These are phyloP conservation scores for Steatornis caripensis DNA, from an alignment of 2,113 vertebrate genomes.

Conservation along the genomic window DNA sequence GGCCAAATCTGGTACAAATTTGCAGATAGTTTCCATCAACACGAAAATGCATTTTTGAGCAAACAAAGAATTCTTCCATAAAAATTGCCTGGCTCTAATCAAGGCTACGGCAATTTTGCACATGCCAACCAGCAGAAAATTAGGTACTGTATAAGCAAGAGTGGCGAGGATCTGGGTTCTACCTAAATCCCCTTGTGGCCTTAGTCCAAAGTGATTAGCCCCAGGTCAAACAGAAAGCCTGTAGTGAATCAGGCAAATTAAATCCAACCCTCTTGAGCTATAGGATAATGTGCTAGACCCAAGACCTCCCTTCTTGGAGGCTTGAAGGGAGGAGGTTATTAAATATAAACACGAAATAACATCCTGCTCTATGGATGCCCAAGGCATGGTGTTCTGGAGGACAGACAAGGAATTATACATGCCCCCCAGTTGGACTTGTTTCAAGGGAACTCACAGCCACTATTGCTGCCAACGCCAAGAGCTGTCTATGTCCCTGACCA, in stretches of 20 bases:
- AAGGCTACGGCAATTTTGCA: slow-evolving; percentile 38
- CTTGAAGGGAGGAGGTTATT: slow-evolving; percentile 1
- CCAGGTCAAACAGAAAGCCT: slow-evolving; percentile 47
- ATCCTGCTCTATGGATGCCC: not conserved
- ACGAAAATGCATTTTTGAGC: slow-evolving; percentile 50
- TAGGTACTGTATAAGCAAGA: slow-evolving; percentile 52
- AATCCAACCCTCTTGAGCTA: slow-evolving; percentile 48
- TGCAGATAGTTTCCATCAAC: slow-evolving; percentile 67
- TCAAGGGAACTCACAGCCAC: not conserved
- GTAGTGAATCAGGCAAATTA: slow-evolving; percentile 58
- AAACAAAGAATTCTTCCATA: slow-evolving; percentile 61
- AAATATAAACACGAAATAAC: slow-evolving; percentile 20
- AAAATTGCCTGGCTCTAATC: slow-evolving; percentile 63
- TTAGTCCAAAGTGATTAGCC: slow-evolving; percentile 47
- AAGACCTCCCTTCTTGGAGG: slow-evolving; percentile 19
- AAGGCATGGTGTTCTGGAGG: not conserved
- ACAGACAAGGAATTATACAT: not conserved
- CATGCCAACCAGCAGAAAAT: slow-evolving; percentile 62
- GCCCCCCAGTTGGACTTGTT: not conserved
- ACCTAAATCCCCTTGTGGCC: slow-evolving; percentile 58
- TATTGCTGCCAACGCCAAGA: not conserved
- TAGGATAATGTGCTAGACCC: not conserved
- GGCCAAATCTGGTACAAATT: slow-evolving; percentile 65
- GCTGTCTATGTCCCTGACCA: not conserved
- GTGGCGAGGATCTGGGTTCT: not conserved